Evolutionary conservation across 2,888 invertebrate species (phyloP), one percentile per base, ranked within the genome.

Genomic region (Drosophila borborema): DNA sequence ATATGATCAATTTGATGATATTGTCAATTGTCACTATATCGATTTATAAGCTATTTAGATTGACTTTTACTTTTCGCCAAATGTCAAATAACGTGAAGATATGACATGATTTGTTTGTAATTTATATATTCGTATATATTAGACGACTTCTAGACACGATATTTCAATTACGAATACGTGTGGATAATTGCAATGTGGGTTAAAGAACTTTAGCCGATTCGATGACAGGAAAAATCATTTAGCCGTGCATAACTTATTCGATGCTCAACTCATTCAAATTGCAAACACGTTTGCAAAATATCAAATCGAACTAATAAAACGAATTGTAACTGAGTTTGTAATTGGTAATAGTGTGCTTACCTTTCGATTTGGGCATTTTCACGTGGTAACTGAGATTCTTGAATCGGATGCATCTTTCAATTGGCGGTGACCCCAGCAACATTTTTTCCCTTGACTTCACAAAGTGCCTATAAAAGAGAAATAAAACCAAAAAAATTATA

Each of bases 91-190:
- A n/a, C 12, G 43, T 34, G 8, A 41, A 46, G 45, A 59, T 41
- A 36, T 49, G 64, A 58, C 53, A 36, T 66, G 55, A 72, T 62
- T 59, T 62, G 53, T n/a, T 14, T 40, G 38, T 28, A 41, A 54
- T 20, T 38, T 51, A 4, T 45, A 18, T 20, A 51, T 31, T n/a
- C 12, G n/a, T 18, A 20, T 43, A 36, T 4, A 18, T 45, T 14
- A 23, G 18, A 12, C 40, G 18, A 45, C 9, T 38, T 53, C 28
- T 20, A 41, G 45, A 48, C 59, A 62, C 62, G 64, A 61, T 59
- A 63, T n/a, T 41, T 63, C 41, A 71, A 66, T 77, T 71, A 31
- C 49, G 31, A 12, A 60, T 67, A 80, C 78, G 72, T 78, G 78
- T 38, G 10, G 4, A 61, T 77, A 68, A 78, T 78, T 59, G 40